Evolutionary conservation across 2,888 invertebrate genomes (phyloP).

Genomic region (Drosophila pseudotalamancana): DNA sequence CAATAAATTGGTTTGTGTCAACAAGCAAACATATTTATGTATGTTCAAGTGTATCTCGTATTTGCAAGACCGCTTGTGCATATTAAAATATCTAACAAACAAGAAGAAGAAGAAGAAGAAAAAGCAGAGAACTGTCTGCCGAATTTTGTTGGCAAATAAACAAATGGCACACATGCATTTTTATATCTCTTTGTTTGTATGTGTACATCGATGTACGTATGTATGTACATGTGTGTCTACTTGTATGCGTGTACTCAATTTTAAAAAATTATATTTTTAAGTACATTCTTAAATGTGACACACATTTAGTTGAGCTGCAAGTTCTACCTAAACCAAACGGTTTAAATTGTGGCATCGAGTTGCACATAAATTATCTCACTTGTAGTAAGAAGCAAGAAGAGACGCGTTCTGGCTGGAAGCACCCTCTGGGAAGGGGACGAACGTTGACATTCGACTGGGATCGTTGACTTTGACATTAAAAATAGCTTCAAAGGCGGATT

Average conservation of each 20-base stretch:
- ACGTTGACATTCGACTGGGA: conserved; percentile 49
- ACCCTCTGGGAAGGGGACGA: conserved; percentile 13
- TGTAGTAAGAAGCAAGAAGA: not conserved
- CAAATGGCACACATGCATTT: conserved; percentile 25
- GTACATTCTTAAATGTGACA: conserved; percentile 23
- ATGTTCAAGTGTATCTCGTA: too few relatives aligned
- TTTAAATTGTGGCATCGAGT: not conserved
- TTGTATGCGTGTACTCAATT: not conserved
- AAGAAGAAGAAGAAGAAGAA: conserved; percentile 18
- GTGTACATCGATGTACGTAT: not conserved
- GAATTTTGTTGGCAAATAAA: conserved; percentile 54
- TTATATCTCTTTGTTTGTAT: too few relatives aligned
- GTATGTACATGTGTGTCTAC: not conserved
- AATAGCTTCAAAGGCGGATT: conserved; percentile 45
- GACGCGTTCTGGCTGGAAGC: conserved; percentile 4
- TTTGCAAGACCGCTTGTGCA: not conserved
- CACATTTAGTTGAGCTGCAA: conserved; percentile 1
- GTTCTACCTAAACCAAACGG: not conserved
- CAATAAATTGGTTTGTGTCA: not conserved
- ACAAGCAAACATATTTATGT: not conserved
- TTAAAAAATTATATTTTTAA: conserved; percentile 2
- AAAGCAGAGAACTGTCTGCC: too few relatives aligned
- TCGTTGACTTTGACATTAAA: conserved; percentile 62
- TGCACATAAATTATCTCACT: not conserved
- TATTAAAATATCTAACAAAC: conserved; percentile 4